Evolutionary conservation across 1,140 invertebrate genomes (phyloP).

Genomic region (Pygmarrhopalites habei): DNA sequence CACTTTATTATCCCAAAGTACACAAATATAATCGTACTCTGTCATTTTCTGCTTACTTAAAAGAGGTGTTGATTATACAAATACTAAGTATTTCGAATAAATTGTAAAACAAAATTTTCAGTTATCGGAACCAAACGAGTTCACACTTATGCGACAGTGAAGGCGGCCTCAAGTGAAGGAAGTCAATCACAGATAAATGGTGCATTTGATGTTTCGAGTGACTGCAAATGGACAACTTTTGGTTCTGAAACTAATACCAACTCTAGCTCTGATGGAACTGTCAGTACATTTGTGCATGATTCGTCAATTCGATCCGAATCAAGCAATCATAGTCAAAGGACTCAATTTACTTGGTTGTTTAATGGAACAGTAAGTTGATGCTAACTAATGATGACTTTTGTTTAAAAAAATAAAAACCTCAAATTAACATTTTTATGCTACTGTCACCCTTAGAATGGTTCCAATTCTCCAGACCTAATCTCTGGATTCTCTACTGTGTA

Average conservation of each 20-base stretch:
- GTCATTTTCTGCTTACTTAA: no score
- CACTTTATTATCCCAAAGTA: background rate
- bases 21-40: no score
- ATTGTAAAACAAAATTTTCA: slow-evolving; percentile 36
- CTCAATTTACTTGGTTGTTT: slow-evolving; percentile 37
- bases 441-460: slow-evolving; percentile 15
- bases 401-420: background rate
- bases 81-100: background rate
- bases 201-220: slow-evolving; percentile 32
- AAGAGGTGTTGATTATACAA: no score
- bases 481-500: slow-evolving; percentile 34
- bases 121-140: slow-evolving; percentile 54
- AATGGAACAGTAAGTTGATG: slow-evolving; percentile 19
- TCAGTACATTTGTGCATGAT: slow-evolving; percentile 36
- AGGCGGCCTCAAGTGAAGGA: slow-evolving; percentile 42
- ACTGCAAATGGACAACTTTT: slow-evolving; percentile 37
- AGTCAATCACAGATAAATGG: slow-evolving; percentile 28
- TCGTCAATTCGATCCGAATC: slow-evolving; percentile 32
- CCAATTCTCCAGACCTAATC: slow-evolving; percentile 37
- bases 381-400: background rate
- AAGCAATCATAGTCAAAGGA: slow-evolving; percentile 28
- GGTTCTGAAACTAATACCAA: slow-evolving; percentile 22
- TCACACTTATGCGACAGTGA: slow-evolving; percentile 54
- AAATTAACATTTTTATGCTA: slow-evolving; percentile 11
- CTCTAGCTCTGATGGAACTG: slow-evolving; percentile 29